Conservation (phyloP, 1,140 invertebrate genomes). For the Teleogryllus occipitalis region DNA sequence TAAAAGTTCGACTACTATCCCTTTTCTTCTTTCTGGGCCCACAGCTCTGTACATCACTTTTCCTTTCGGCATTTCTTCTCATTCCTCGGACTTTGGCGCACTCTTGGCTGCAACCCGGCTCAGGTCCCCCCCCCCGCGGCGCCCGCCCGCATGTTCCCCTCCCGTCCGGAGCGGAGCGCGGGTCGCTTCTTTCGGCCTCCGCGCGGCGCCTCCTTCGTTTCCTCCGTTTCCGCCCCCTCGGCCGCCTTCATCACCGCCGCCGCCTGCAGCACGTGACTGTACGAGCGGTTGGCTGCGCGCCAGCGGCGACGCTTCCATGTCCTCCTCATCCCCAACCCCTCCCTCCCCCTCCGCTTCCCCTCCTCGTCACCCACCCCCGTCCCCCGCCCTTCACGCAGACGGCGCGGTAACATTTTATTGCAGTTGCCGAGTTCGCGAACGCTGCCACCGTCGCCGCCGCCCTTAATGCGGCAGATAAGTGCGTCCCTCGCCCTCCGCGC, state of each 20-base stretch:
- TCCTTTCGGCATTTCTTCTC: too few species aligned
- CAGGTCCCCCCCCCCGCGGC: too few species aligned
- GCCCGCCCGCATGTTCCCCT: too few species aligned
- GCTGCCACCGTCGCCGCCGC: neutral
- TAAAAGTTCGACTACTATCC: too few species aligned
- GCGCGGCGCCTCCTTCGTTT: neutral
- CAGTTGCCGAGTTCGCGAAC: neutral
- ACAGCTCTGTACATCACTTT: too few species aligned
- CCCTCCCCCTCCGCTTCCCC: neutral
- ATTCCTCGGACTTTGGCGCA: too few species aligned
- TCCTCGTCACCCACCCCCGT: neutral
- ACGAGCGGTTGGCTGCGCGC: neutral
- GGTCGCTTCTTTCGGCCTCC: too few species aligned
- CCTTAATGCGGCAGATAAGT: conserved; percentile 3
- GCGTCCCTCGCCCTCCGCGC: too few species aligned
- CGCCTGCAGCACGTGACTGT: neutral
- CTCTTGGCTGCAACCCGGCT: too few species aligned
- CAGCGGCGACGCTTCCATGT: neutral
- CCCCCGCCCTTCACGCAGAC: neutral
- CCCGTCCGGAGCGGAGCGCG: too few species aligned
- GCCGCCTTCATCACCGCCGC: neutral
- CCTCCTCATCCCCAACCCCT: neutral
- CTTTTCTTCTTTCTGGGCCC: too few species aligned
- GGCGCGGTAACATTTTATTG: neutral
- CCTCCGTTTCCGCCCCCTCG: too few species aligned